Base-by-base conservation (phyloP, 2,797 vertebrate genomes). In the Channa striata region DNA sequence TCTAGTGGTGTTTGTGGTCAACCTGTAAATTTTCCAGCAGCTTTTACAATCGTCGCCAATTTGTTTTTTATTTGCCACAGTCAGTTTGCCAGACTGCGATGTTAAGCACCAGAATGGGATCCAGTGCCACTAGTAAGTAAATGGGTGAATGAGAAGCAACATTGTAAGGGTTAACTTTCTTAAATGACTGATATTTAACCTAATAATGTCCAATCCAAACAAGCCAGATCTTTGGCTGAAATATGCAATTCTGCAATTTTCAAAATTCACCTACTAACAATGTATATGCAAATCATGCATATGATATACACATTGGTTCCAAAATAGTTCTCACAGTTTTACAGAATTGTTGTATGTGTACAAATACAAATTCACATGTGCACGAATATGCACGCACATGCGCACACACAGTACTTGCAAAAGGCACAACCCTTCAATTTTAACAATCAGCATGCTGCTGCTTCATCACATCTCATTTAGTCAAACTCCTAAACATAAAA, bases 401-500 rank as follows among this genome's bases (percentile, higher is more conserved):
- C 25, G 51, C 36, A n/a, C 14, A 51, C 10, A 1, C 42, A 48
- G 21, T 8, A 11, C 33, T 8, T 11, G 19, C 39, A 73, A 44
- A n/a, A 75, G n/a, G 23, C 23, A 40, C 11, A 71, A 70, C 20
- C 51, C 59, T 56, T 83, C 47, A 65, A 51, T 74, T 54, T 65
- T 30, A 64, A 30, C 47, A 66, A 49, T 71, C 42, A 36, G 37
- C 56, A 60, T 6, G 0, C 20, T 54, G 39, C 71, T 47, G 57
- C 72, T 69, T 78, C 65, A 59, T 66, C 74, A 67, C 49, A 52
- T 73, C 56, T 62, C 19, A 79, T 83, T 81, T 76, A 61, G 63
- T 67, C 59, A 60, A 72, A 65, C 46, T 51, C 44, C 57, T 63
- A 56, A 84, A 81, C 58, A 63, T 65, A 58, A 74, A 81, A 71